Evolutionary conservation across 2,888 invertebrate species (phyloP).

Genomic region (Drosophila paucipuncta): DNA sequence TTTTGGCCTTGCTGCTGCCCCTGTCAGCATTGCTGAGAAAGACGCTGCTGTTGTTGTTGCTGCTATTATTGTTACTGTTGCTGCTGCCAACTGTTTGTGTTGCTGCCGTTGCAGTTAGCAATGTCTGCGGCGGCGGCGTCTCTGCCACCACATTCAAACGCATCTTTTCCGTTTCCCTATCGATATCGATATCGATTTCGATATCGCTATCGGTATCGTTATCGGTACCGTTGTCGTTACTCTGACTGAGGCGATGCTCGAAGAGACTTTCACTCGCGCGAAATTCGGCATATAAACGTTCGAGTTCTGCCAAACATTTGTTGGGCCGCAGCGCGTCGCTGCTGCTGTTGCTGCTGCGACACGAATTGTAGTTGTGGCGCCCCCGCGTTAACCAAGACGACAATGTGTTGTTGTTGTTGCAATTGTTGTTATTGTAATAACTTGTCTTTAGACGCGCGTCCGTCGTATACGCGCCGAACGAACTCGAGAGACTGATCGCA

Average conservation of each 20-base stretch:
- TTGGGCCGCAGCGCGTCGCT: slow-evolving; percentile 74
- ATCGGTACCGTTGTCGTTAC: slow-evolving; percentile 33
- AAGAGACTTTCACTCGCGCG: slow-evolving; percentile 83
- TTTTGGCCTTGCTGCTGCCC: slow-evolving; percentile 48
- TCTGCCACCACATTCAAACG: slow-evolving; percentile 84
- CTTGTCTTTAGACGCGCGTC: slow-evolving; percentile 24
- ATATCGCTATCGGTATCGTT: slow-evolving; percentile 36
- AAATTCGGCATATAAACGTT: slow-evolving; percentile 83
- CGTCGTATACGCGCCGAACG: slow-evolving; percentile 76
- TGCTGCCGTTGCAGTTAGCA: slow-evolving; percentile 57
- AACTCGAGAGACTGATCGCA: slow-evolving; percentile 82
- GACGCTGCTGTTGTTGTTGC: slow-evolving; percentile 59
- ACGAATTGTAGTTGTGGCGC: slow-evolving; percentile 47
- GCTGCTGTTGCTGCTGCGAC: slow-evolving; percentile 36
- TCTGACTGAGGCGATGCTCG: slow-evolving; percentile 58
- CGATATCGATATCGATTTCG: slow-evolving; percentile 33
- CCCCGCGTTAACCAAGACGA: slow-evolving; percentile 52
- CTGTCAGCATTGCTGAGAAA: slow-evolving; percentile 66
- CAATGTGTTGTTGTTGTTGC: slow-evolving; percentile 50
- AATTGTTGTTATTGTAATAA: slow-evolving; percentile 21
- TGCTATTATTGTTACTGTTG: slow-evolving; percentile 25
- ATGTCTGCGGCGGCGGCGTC: slow-evolving; percentile 37
- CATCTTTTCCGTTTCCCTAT: slow-evolving; percentile 64
- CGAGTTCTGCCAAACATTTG: slow-evolving; percentile 83
- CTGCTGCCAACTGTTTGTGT: slow-evolving; percentile 21